phyloP scores from a whole-genome alignment of 2,797 vertebrate species.

The Arctocebus calabarensis region DNA sequence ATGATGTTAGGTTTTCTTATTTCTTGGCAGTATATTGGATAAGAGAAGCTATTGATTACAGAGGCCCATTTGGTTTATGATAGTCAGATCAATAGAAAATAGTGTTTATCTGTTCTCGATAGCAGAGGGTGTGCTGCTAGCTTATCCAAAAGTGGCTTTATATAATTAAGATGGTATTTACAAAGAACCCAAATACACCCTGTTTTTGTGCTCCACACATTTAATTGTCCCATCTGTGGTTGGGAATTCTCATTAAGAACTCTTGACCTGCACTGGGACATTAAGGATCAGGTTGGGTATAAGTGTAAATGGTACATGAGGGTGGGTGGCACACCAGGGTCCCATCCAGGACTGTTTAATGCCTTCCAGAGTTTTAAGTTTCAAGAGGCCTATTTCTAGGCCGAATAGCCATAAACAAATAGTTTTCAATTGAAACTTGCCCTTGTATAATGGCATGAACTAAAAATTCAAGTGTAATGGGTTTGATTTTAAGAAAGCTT shows the following conservation, averaged over 20 bases:
- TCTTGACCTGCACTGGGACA: neutral
- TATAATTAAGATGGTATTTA: neutral
- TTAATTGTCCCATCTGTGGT: neutral
- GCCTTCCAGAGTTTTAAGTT: neutral
- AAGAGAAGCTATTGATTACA: neutral
- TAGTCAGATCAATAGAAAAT: neutral
- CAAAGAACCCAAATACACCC: neutral
- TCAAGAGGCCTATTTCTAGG: neutral
- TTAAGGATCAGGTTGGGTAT: neutral
- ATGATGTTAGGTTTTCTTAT: neutral
- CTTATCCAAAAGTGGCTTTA: neutral
- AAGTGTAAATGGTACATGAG: neutral
- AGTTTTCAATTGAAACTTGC: neutral
- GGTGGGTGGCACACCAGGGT: neutral
- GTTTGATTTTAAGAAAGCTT: conserved; percentile 19
- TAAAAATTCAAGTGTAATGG: neutral
- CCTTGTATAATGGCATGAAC: neutral
- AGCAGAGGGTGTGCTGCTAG: neutral
- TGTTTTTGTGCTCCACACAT: neutral
- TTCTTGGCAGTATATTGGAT: neutral
- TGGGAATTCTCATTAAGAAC: neutral
- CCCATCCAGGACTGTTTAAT: neutral
- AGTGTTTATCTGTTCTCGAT: neutral
- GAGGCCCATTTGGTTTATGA: neutral
- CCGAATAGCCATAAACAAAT: neutral